Conservation (phyloP, 1,140 invertebrate species). For the Procambarus clarkii region DNA sequence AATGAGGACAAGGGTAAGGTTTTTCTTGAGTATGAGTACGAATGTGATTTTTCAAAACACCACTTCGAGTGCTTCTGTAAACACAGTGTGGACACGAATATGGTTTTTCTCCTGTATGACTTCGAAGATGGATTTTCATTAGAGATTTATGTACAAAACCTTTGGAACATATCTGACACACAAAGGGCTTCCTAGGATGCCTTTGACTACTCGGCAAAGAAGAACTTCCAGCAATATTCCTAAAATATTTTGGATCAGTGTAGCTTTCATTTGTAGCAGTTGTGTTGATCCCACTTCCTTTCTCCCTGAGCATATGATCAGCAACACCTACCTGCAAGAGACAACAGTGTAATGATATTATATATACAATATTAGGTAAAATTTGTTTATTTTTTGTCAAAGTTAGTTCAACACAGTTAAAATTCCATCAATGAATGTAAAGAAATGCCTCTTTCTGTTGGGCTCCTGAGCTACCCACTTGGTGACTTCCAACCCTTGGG, state of each 20-base stretch:
- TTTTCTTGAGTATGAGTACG: slow-evolving; percentile 39
- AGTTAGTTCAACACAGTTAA: too few relatives aligned
- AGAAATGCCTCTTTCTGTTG: too few relatives aligned
- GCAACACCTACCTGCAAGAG: background rate
- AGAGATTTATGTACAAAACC: background rate
- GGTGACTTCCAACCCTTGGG: too few relatives aligned
- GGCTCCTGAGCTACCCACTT: too few relatives aligned
- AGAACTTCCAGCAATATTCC: background rate
- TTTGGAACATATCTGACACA: background rate
- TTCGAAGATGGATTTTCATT: slow-evolving; percentile 17
- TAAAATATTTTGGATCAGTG: background rate
- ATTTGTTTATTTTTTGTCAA: too few relatives aligned
- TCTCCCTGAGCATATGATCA: background rate
- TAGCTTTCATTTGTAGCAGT: background rate
- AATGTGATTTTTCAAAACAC: slow-evolving; percentile 25
- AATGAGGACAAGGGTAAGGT: slow-evolving; percentile 9
- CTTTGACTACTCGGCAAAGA: background rate
- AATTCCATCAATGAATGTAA: too few relatives aligned
- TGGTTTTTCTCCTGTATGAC: slow-evolving; percentile 47
- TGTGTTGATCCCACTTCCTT: background rate
- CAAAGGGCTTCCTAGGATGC: background rate
- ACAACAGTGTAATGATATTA: background rate
- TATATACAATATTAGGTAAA: too few relatives aligned
- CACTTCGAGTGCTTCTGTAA: slow-evolving; percentile 19
- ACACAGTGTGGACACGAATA: slow-evolving; percentile 33